These are phyloP conservation scores for Platycercus adscitus DNA, from an alignment of 2,113 vertebrate genomes.

Conservation along the genomic window DNA sequence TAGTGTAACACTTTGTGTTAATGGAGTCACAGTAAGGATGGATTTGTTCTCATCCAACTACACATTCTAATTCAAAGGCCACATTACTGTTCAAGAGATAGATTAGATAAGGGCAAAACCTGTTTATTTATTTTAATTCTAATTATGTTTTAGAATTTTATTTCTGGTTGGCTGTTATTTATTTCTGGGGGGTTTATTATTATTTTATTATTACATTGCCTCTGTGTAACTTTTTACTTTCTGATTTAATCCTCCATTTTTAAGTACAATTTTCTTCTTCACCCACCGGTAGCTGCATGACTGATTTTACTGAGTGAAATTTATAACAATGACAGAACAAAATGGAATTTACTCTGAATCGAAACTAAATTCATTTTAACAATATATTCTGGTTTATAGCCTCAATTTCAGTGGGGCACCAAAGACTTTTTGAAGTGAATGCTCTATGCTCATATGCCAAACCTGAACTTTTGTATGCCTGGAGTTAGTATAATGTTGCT, in stretches of 20 bases:
- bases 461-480: background rate
- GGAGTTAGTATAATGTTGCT: background rate
- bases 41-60: slow-evolving; percentile 28
- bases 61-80: slow-evolving; percentile 46
- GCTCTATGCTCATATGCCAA: background rate
- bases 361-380: slow-evolving; percentile 8
- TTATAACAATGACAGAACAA: slow-evolving; percentile 29
- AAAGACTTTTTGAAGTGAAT: background rate
- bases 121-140: slow-evolving; percentile 39
- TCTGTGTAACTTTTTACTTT: background rate
- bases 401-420: background rate
- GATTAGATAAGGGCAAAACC: background rate
- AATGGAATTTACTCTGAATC: slow-evolving; percentile 26
- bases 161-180: slow-evolving; percentile 3
- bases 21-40: slow-evolving; percentile 12
- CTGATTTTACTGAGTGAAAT: slow-evolving; percentile 49
- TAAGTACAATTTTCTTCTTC: slow-evolving; percentile 34
- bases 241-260: slow-evolving; percentile 37
- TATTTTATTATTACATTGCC: background rate
- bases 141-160: slow-evolving; percentile 14
- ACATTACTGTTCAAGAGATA: slow-evolving; percentile 12
- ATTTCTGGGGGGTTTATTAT: background rate
- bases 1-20: slow-evolving; percentile 32
- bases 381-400: slow-evolving; percentile 8
- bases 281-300: background rate